Base-by-base conservation (phyloP, 2,888 invertebrate species). In the Drosophila ustulata region DNA sequence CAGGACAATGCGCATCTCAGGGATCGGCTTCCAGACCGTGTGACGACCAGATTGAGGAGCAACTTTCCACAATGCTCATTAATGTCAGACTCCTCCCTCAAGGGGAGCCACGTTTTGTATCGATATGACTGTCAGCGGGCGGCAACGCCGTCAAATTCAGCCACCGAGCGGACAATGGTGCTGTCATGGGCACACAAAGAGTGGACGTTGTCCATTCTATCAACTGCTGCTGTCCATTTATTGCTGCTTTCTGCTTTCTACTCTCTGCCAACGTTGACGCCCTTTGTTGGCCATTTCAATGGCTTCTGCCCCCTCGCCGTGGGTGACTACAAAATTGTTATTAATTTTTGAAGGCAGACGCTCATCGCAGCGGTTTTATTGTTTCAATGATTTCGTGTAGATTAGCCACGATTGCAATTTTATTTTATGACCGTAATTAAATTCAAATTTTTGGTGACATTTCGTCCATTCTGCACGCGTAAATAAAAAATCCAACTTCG, bases 41-140 rank as follows among this genome's bases (percentile, higher is more conserved):
- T 77, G 82, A 70, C 71, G 66, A 69, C 58, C 71, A 70, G 80
- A 80, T 74, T 78, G 69, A 30, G 63, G 50, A 41, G 61, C 58
- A 75, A 66, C 66, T 68, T 66, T 59, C 41, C 77, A 67, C 72
- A 80, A 78, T 75, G 68, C 83, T 85, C 83, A 80, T 82, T 85
- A 85, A 71, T 85, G 82, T 82, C 78, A 70, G 62, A 4, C 30
- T 18, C 18, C 4, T 1, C 18, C 18, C 18, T 18, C 18, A 18
- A 18, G 18, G 18, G 18, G 18, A 2, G 18, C 18, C 18, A n/a
- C 13, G 28, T 45, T 46, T 30, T 65, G 53, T 74, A 69, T 71
- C 66, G 62, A 75, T 73, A 66, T 68, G 63, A 13, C 79, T 66
- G 50, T 58, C 52, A 61, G 59, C 62, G 66, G 37, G 50, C 41